These are phyloP conservation scores for Bagarius yarrelli DNA, from an alignment of 2,113 vertebrate genomes.

Conservation along the genomic window DNA sequence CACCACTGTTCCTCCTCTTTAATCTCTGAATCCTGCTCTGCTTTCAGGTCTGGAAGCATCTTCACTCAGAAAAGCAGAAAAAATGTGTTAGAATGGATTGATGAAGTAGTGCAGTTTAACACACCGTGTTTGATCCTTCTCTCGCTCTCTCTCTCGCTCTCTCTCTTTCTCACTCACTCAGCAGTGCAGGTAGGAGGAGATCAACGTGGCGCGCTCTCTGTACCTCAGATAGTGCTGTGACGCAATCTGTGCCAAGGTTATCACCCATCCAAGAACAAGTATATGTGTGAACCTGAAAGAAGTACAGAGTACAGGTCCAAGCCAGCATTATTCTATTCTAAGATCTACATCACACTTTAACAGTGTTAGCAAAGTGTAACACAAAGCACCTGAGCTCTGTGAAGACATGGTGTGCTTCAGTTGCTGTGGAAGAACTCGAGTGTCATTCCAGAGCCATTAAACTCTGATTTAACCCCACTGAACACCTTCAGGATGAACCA, in stretches of 20 bases:
- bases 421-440: too few relatives aligned
- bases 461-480: too few relatives aligned
- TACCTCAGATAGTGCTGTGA: constrained; percentile 27
- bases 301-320: background rate
- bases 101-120: background rate
- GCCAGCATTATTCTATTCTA: too few relatives aligned
- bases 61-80: constrained; percentile 14
- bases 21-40: constrained; percentile 74
- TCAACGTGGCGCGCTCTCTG: constrained; percentile 40
- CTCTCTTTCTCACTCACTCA: background rate
- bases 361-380: background rate
- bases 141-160: background rate
- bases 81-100: too few relatives aligned
- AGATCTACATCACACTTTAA: too few relatives aligned
- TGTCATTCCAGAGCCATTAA: too few relatives aligned
- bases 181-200: constrained; percentile 7
- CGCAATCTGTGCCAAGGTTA: constrained; percentile 15
- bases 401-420: too few relatives aligned
- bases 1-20: constrained; percentile 74
- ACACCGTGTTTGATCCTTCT: background rate
- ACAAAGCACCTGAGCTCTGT: too few relatives aligned
- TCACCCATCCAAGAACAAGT: background rate
- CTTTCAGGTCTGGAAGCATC: constrained; percentile 70
- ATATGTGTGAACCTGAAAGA: background rate
- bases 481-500: too few relatives aligned